Conservation (phyloP, 2,797 vertebrate species). For the Adrianichthys oophorus region DNA sequence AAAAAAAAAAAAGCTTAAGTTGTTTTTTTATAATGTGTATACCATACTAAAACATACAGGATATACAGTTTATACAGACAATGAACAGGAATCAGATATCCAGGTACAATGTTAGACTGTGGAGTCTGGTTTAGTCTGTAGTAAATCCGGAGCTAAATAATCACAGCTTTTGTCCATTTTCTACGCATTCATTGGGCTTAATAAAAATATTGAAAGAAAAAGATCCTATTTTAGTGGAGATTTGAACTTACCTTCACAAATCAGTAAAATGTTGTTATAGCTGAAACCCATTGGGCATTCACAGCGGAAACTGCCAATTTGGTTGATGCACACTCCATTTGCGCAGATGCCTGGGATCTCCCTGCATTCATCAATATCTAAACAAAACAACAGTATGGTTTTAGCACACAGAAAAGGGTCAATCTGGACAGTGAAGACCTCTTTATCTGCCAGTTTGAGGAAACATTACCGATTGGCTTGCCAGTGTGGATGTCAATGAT, state of each 20-base stretch:
- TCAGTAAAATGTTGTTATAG: conserved; percentile 90
- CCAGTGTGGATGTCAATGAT: conserved; percentile 92
- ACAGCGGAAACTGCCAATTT: conserved; percentile 92
- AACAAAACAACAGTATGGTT: not conserved
- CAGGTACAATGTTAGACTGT: no score
- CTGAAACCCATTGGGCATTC: conserved; percentile 92
- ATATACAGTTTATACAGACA: no score
- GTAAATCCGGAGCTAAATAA: no score
- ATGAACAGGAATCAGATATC: no score
- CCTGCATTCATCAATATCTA: conserved; percentile 92
- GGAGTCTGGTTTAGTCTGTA: no score
- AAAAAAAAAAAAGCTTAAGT: no score
- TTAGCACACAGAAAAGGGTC: not conserved
- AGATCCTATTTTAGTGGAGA: accelerated
- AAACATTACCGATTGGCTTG: conserved; percentile 85
- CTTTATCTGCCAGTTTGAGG: not conserved
- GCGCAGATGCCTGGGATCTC: conserved; percentile 91
- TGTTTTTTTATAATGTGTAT: no score
- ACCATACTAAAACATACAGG: no score
- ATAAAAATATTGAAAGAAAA: not conserved
- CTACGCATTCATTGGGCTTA: no score
- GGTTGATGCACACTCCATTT: conserved; percentile 91
- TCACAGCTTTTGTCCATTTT: no score
- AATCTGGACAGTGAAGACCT: not conserved
- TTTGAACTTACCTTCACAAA: conserved; percentile 86